These are phyloP conservation scores for Ephestia elutella DNA, from an alignment of 1,140 invertebrate genomes.

Conservation along the genomic window DNA sequence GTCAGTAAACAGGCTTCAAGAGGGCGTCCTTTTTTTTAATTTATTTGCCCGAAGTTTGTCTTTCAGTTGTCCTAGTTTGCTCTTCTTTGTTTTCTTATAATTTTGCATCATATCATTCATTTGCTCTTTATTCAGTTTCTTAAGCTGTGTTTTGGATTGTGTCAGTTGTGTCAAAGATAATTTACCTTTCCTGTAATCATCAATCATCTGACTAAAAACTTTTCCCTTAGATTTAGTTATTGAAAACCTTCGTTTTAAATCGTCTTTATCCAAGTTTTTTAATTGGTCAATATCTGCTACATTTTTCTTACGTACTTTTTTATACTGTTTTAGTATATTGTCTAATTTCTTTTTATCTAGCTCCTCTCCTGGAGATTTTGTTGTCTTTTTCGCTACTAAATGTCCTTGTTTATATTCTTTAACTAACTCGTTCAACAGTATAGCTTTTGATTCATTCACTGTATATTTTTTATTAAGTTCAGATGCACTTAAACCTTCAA, in stretches of 20 bases:
- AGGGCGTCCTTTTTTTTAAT: too few species aligned
- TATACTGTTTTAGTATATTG: slow-evolving; percentile 29
- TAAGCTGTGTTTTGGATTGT: slow-evolving; percentile 6
- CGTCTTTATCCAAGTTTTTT: slow-evolving; percentile 9
- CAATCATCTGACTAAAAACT: slow-evolving; percentile 12
- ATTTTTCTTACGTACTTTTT: slow-evolving; percentile 18
- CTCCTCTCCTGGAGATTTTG: slow-evolving; percentile 17
- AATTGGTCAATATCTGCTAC: not conserved
- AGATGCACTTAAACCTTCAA: slow-evolving; percentile 10
- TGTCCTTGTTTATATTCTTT: slow-evolving; percentile 31
- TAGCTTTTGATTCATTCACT: slow-evolving; percentile 27
- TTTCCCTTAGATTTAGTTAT: slow-evolving; percentile 1
- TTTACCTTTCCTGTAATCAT: slow-evolving; percentile 19
- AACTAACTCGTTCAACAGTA: slow-evolving; percentile 26
- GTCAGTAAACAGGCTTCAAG: too few species aligned
- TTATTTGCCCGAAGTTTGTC: not conserved
- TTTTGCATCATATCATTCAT: slow-evolving; percentile 13
- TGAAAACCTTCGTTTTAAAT: slow-evolving; percentile 19
- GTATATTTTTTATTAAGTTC: slow-evolving; percentile 22
- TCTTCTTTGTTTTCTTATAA: slow-evolving; percentile 2
- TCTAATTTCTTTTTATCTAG: slow-evolving; percentile 27
- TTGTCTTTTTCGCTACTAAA: slow-evolving; percentile 24
- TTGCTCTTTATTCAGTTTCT: slow-evolving; percentile 12
- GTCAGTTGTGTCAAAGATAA: slow-evolving; percentile 7
- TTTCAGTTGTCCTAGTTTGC: not conserved